Conservation (phyloP, 1,140 invertebrate species). For the Zaprionus tsacasi region DNA sequence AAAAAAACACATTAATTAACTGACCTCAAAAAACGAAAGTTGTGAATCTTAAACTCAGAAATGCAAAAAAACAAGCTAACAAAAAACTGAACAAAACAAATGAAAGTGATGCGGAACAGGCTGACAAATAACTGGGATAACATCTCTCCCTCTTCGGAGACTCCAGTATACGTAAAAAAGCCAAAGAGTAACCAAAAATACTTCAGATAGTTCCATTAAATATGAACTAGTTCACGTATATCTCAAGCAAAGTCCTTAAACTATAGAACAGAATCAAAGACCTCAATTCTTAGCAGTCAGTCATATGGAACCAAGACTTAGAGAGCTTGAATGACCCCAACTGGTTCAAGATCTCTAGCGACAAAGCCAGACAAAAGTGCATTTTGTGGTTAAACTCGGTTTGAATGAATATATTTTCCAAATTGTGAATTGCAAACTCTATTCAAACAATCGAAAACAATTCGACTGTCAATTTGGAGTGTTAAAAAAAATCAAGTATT, state of each 20-base stretch:
- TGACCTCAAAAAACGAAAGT: conserved; percentile 80
- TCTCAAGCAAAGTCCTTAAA: conserved; percentile 46
- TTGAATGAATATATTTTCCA: conserved; percentile 49
- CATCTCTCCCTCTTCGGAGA: no score
- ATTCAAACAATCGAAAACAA: conserved; percentile 11
- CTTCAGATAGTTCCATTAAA: no score
- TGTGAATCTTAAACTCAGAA: conserved; percentile 20
- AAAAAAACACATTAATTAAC: conserved; percentile 66
- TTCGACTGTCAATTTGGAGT: neutral
- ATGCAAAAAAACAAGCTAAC: neutral
- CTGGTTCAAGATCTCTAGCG: conserved; percentile 19
- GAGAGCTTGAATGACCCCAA: neutral
- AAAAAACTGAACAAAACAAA: neutral
- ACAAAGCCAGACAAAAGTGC: conserved; percentile 44
- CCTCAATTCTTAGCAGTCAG: conserved; percentile 50
- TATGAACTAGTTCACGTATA: no score
- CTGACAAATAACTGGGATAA: no score
- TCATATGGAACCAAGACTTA: conserved; percentile 48
- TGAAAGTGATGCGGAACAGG: neutral
- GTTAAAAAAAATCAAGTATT: conserved; percentile 19
- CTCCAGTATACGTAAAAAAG: no score
- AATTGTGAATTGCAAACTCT: conserved; percentile 25
- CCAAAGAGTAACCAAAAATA: no score
- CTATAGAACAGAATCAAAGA: conserved; percentile 44
- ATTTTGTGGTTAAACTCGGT: conserved; percentile 49